Conservation (phyloP, 1,140 invertebrate species). For the Calycopis cecrops region DNA sequence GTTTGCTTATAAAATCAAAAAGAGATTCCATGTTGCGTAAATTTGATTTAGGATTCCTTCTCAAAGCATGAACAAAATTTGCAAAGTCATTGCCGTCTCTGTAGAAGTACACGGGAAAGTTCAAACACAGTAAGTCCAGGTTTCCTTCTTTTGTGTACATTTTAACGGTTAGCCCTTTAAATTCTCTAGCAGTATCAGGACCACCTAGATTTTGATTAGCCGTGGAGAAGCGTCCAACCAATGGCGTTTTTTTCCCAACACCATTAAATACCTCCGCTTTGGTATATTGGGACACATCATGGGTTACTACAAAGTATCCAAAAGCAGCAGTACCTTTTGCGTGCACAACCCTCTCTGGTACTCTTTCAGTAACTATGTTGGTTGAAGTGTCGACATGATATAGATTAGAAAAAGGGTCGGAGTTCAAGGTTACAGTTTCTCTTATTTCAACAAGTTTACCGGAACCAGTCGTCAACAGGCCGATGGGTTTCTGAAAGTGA, state of each 20-base stretch:
- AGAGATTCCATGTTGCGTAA: constrained; percentile 73
- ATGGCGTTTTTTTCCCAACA: constrained; percentile 89
- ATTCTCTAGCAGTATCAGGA: constrained; percentile 82
- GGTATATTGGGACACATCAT: constrained; percentile 90
- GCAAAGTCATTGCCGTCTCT: constrained; percentile 80
- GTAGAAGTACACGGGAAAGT: constrained; percentile 83
- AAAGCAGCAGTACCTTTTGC: constrained; percentile 96
- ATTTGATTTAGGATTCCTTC: constrained; percentile 81
- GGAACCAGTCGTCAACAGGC: constrained; percentile 78
- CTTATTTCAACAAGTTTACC: constrained; percentile 85
- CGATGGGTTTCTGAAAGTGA: constrained; percentile 59
- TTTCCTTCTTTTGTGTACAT: constrained; percentile 85
- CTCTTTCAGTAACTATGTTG: constrained; percentile 92
- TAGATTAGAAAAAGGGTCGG: constrained; percentile 84
- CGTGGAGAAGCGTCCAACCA: constrained; percentile 81
- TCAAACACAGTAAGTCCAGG: constrained; percentile 84
- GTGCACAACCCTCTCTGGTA: constrained; percentile 95
- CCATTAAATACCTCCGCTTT: constrained; percentile 89
- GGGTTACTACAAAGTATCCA: constrained; percentile 95
- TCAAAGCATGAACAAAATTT: constrained; percentile 77
- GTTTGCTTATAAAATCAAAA: constrained; percentile 90
- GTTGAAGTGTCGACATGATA: constrained; percentile 90
- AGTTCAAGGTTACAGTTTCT: constrained; percentile 67
- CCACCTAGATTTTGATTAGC: constrained; percentile 91
- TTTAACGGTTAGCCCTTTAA: constrained; percentile 81